phyloP scores from a whole-genome alignment of 2,797 vertebrate genomes.

The Notoglanidium macrostoma region DNA sequence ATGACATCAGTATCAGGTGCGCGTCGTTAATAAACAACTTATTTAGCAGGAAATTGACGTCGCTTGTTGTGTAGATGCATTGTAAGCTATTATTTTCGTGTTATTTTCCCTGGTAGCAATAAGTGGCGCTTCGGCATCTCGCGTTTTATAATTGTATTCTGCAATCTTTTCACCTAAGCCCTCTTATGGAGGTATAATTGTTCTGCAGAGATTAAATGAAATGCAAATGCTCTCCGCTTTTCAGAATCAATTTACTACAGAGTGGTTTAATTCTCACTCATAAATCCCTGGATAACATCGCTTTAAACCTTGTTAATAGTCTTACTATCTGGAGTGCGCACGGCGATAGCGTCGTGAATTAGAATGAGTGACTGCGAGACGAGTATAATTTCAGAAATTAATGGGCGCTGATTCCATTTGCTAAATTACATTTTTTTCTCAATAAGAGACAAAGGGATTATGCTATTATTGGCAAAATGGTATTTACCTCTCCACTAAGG shows the following conservation, averaged over 20 bases:
- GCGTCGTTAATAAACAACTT: background rate
- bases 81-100: background rate
- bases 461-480: conserved; percentile 50
- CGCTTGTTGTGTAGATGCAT: background rate
- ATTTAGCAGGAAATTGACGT: background rate
- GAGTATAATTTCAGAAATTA: conserved; percentile 58
- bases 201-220: conserved; percentile 60
- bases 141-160: conserved; percentile 42
- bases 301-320: conserved; percentile 63
- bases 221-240: conserved; percentile 61
- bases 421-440: conserved; percentile 55
- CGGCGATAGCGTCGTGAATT: conserved; percentile 59
- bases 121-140: background rate
- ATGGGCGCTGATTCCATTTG: conserved; percentile 56
- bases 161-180: conserved; percentile 53
- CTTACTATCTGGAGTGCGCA: conserved; percentile 59
- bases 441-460: conserved; percentile 46
- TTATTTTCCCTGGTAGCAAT: conserved; percentile 14
- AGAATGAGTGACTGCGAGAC: conserved; percentile 56
- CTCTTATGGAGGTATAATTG: conserved; percentile 57
- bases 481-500: conserved; percentile 53
- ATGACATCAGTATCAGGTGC: conserved; percentile 2
- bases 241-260: conserved; percentile 62
- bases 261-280: conserved; percentile 59
- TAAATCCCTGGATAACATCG: conserved; percentile 63